Evolutionary conservation across 2,888 invertebrate genomes (phyloP).

Genomic region (Sminthurides aquaticus): DNA sequence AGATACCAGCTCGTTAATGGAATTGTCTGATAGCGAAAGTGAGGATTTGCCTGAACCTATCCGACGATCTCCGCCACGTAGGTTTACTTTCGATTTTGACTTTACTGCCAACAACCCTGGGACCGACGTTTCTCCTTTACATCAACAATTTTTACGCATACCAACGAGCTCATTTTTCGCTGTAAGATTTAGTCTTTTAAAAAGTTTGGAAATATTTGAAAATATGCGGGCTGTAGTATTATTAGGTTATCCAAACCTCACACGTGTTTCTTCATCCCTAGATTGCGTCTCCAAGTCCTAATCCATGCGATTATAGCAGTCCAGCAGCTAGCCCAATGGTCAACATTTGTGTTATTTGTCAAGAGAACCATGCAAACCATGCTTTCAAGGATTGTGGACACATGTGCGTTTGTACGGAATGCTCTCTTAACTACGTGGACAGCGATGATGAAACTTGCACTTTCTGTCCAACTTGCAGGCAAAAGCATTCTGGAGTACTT

Average conservation of each 20-base stretch:
- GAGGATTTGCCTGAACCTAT: too few relatives aligned
- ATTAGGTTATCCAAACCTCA: too few relatives aligned
- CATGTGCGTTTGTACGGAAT: slow-evolving; percentile 27
- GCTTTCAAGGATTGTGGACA: slow-evolving; percentile 34
- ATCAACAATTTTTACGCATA: too few relatives aligned
- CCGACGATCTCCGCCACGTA: too few relatives aligned
- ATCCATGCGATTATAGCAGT: neutral
- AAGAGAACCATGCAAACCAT: slow-evolving; percentile 22
- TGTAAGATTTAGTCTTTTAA: too few relatives aligned
- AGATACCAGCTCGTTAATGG: neutral
- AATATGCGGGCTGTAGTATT: too few relatives aligned
- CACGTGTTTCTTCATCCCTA: too few relatives aligned
- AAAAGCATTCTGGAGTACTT: neutral
- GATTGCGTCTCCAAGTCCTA: neutral
- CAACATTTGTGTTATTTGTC: slow-evolving; percentile 27
- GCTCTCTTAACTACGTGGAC: slow-evolving; percentile 11
- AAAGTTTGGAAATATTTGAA: too few relatives aligned
- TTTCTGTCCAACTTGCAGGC: neutral
- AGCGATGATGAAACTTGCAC: neutral
- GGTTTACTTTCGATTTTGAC: too few relatives aligned
- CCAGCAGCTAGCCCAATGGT: neutral
- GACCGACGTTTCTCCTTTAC: too few relatives aligned
- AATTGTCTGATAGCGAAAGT: neutral
- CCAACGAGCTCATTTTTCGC: too few relatives aligned
- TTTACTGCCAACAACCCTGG: too few relatives aligned